A percentile compares a stretch with the other conserved stretches of the same genome.
phyloP scores from a whole-genome alignment of 2,113 vertebrate genomes.

The Rhea pennata region DNA sequence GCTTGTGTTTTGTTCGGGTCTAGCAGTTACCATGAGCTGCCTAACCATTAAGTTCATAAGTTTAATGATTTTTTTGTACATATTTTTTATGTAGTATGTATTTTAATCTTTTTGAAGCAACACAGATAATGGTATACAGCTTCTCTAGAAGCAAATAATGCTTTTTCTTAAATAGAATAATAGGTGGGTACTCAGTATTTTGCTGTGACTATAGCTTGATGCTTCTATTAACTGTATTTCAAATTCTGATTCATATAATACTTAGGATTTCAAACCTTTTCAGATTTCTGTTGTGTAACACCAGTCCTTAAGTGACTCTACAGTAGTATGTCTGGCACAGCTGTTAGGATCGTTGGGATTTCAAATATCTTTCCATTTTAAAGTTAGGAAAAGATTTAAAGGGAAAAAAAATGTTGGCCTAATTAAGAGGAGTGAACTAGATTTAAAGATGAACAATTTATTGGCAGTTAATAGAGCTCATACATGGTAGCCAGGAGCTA shows the following conservation, averaged over 20 bases:
- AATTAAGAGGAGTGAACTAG: constrained; percentile 81
- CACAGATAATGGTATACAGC: background rate
- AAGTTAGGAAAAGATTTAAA: constrained; percentile 54
- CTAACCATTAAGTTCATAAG: background rate
- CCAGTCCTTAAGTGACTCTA: constrained; percentile 15
- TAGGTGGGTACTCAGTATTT: background rate
- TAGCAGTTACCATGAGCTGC: background rate
- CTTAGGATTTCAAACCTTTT: constrained; percentile 30
- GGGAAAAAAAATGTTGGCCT: constrained; percentile 72
- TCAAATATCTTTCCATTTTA: constrained; percentile 55
- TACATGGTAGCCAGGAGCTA: constrained; percentile 78
- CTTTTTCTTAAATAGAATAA: background rate
- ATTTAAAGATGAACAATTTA: constrained; percentile 82
- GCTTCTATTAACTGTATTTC: background rate
- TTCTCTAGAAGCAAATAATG: background rate
- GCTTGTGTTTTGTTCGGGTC: background rate
- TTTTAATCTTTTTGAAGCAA: background rate
- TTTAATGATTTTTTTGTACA: background rate
- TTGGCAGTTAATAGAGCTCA: constrained; percentile 78
- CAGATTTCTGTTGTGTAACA: constrained; percentile 32
- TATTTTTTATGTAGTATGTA: background rate
- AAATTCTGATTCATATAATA: constrained; percentile 30
- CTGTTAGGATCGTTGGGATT: constrained; percentile 52
- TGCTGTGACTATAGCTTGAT: background rate
- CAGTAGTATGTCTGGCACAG: constrained; percentile 16